Evolutionary conservation across 2,113 vertebrate species (phyloP), one percentile per base, ranked within the genome.

Genomic region (Sprattus sprattus): DNA sequence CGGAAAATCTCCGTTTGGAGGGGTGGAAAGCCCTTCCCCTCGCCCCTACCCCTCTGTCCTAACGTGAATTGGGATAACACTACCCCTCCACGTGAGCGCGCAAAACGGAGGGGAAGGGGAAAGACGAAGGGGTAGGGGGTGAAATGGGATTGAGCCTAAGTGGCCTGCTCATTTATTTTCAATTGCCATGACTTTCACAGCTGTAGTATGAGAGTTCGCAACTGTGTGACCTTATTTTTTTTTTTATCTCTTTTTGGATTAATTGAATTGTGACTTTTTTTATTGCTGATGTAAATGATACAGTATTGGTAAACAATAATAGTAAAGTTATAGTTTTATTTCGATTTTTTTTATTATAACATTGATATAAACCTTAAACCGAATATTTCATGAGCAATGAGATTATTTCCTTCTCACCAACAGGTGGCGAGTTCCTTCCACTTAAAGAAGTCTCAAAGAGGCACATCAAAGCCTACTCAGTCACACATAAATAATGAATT

Each of bases 401-500:
- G 25, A 3, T 28, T 87, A 18, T 45, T 22, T 47, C 47, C 20
- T 67, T 45, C 10, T 57, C 71, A 71, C 92, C 92, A 84, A 94
- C 83, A 92, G 92, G 91, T 71, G 92, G 90, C 91, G 90, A 88
- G 88, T 91, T 90, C 46, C 15, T 49, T 49, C 81, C 25, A 64
- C 28, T 86, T 67, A 78, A 78, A 85, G 50, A 86, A 84, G 22
- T 88, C 87, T 89, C 82, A 32, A n/a, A 15, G 15, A 80, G 45
- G 39, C 82, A 92, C 91, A 92, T 93, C 91, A 92, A 93, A 94
- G 91, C 87, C 45, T 82, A 82, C 89, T 92, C 88, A 85, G 75
- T 85, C 87, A 91, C 87, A 88, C 90, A 93, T 93, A 52, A 93
- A 94, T 93, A 92, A 92, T 90, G 91, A 81, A 93, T 82, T 45